phyloP scores from a whole-genome alignment of 2,888 invertebrate species.

The Sminthurinus aureus region DNA sequence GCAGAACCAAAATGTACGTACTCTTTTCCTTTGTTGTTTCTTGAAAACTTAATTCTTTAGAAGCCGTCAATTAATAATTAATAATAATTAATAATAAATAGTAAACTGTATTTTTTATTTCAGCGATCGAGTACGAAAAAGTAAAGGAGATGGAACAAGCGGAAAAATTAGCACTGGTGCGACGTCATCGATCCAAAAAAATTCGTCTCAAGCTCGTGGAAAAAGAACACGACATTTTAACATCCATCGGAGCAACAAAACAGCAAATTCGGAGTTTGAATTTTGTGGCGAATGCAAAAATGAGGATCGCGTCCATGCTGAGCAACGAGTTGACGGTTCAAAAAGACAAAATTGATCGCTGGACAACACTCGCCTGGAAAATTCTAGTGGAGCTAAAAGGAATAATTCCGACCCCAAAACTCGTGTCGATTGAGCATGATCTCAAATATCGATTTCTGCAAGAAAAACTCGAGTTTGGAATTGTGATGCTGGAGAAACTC shows the following conservation, averaged over 20 bases:
- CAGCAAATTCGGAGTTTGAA: conserved; percentile 18
- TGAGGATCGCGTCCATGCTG: not conserved
- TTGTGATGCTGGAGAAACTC: conserved; percentile 23
- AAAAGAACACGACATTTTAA: not conserved
- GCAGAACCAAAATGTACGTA: not conserved
- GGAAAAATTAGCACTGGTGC: not conserved
- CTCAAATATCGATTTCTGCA: conserved; percentile 14
- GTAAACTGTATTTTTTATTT: not conserved
- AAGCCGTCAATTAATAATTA: not conserved
- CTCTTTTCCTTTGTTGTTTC: not conserved
- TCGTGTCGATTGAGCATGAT: not conserved
- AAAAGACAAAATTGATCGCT: conserved; percentile 14
- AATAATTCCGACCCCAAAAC: not conserved
- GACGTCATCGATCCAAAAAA: not conserved
- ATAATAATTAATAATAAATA: not conserved
- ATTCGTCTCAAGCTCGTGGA: not conserved
- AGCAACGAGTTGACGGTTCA: conserved; percentile 5
- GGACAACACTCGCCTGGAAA: not conserved
- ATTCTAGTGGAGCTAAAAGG: not conserved
- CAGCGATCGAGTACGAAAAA: conserved; percentile 7
- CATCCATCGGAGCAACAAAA: not conserved
- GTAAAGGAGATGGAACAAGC: not conserved
- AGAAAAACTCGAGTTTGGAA: conserved; percentile 26
- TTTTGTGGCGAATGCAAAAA: conserved; percentile 17
- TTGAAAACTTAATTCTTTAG: too few species aligned